These are phyloP conservation scores for Grallaria varia DNA, from an alignment of 2,113 vertebrate genomes.

Conservation along the genomic window DNA sequence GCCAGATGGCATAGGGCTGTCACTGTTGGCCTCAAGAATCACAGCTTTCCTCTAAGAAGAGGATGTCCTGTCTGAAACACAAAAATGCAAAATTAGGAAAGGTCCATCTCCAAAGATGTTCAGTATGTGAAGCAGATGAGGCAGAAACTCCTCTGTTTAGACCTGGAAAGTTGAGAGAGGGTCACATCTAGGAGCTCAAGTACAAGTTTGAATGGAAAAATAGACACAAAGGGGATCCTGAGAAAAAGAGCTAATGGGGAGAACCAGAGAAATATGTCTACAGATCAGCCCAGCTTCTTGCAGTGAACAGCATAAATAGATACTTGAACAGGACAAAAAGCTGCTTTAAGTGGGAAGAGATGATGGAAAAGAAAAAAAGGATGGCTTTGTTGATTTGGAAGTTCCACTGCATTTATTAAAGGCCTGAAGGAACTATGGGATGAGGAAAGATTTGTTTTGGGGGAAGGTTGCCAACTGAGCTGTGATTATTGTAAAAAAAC, in stretches of 20 bases:
- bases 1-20: not conserved
- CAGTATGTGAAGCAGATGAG: not conserved
- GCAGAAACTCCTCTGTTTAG: not conserved
- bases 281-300: not conserved
- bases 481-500: not conserved
- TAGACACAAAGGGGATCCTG: not conserved
- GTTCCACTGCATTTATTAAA: not conserved
- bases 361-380: not conserved
- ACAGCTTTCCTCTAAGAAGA: not conserved
- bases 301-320: not conserved
- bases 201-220: not conserved
- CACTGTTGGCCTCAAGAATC: not conserved
- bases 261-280: not conserved
- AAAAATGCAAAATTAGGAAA: not conserved
- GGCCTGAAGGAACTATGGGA: not conserved
- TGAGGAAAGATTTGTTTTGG: slow-evolving; percentile 22
- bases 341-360: not conserved
- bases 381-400: not conserved
- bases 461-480: slow-evolving; percentile 1
- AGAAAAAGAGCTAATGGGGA: not conserved
- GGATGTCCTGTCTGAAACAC: not conserved
- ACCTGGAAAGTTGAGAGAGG: not conserved
- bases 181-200: not conserved
- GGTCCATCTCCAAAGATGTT: not conserved
- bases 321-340: not conserved